Evolutionary conservation across 2,113 vertebrate species (phyloP).

Genomic region (Cranoglanis bouderius): DNA sequence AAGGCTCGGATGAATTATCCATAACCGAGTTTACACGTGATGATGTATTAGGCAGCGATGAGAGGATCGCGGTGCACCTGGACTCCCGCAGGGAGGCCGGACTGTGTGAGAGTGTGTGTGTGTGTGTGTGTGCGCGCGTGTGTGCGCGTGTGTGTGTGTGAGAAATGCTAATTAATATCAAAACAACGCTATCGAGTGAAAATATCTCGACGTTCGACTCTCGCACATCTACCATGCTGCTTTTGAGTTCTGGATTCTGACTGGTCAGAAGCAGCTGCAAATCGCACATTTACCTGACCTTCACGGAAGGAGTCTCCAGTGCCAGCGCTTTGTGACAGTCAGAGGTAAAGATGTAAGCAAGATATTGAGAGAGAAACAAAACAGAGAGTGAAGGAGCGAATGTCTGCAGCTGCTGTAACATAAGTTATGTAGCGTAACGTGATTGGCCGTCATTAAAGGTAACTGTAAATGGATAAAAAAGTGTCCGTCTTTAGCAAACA

Average conservation of each 20-base stretch:
- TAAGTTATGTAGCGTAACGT: too few relatives aligned
- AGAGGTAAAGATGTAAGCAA: not conserved
- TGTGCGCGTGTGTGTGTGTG: not conserved
- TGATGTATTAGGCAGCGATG: conserved; percentile 29
- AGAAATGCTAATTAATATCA: not conserved
- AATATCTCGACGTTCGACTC: not conserved
- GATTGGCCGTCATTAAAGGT: not conserved
- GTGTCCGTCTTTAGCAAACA: not conserved
- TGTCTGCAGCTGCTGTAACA: too few relatives aligned
- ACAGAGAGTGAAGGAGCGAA: too few relatives aligned
- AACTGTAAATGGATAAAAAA: not conserved
- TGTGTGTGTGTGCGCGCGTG: not conserved
- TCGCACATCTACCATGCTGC: not conserved
- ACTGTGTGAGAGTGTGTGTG: not conserved
- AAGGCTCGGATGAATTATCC: conserved; percentile 43
- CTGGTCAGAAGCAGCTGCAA: not conserved
- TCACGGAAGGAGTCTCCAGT: not conserved
- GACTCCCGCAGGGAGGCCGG: not conserved
- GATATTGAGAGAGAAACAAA: too few relatives aligned
- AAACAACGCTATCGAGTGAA: not conserved
- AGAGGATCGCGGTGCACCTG: conserved; percentile 27
- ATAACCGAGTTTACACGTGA: conserved; percentile 36
- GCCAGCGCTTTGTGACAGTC: not conserved
- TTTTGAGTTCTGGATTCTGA: not conserved
- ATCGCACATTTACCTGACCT: not conserved